phyloP scores from a whole-genome alignment of 2,797 vertebrate species.

The Gambelia wislizenii region DNA sequence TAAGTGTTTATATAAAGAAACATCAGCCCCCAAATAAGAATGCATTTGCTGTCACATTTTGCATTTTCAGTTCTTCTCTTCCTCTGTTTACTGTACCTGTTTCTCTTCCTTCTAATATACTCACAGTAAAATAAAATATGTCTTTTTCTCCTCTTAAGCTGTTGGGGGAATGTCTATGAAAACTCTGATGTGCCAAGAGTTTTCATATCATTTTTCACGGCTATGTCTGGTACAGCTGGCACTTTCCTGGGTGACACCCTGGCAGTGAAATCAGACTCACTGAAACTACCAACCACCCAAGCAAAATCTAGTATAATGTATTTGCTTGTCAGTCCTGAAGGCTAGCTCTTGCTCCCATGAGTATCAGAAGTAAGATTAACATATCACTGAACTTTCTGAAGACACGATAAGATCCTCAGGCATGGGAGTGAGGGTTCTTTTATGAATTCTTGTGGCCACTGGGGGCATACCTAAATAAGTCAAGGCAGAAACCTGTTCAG shows the following conservation, averaged over 20 bases:
- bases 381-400: background rate
- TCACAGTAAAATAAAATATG: slow-evolving; percentile 39
- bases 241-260: slow-evolving; percentile 46
- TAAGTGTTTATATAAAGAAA: slow-evolving; percentile 30
- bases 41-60: slow-evolving; percentile 39
- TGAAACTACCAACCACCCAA: slow-evolving; percentile 19
- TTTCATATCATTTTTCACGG: slow-evolving; percentile 56
- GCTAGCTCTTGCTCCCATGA: slow-evolving; percentile 20
- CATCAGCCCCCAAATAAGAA: slow-evolving; percentile 45
- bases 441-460: slow-evolving; percentile 59
- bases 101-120: slow-evolving; percentile 28
- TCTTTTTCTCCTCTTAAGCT: slow-evolving; percentile 45
- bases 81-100: background rate
- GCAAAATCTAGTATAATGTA: slow-evolving; percentile 20
- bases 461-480: slow-evolving; percentile 55
- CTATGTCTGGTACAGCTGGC: slow-evolving; percentile 33
- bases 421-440: background rate
- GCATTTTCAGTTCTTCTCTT: slow-evolving; percentile 36
- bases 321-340: slow-evolving; percentile 48
- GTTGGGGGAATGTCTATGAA: slow-evolving; percentile 50
- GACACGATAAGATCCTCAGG: slow-evolving; percentile 44
- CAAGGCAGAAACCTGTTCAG: slow-evolving; percentile 70
- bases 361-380: slow-evolving; percentile 26
- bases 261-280: slow-evolving; percentile 57
- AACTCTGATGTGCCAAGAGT: slow-evolving; percentile 47